Base-by-base conservation (phyloP, 2,797 vertebrate genomes). In the Artibeus lituratus region DNA sequence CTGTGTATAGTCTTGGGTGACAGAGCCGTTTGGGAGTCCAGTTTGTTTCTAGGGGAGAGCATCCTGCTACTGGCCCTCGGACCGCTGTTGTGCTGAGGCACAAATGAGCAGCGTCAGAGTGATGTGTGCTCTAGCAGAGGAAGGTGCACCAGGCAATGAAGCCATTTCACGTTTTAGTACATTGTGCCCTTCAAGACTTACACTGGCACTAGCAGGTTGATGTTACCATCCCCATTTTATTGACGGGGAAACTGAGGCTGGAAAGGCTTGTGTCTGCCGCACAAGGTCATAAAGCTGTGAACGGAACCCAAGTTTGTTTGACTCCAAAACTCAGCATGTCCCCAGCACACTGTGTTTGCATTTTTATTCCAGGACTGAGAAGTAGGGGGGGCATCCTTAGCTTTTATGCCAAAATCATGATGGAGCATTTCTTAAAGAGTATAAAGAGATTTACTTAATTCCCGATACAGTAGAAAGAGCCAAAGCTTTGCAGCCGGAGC, bases 211-310 rank as follows among this genome's bases (percentile, higher is more conserved):
- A 14, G 49, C 72, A 39, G 22, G 22, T 67, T 74, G 57, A 24
- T 62, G 12, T 74, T 44, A 15, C 39, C 19, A 26, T 39, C 21
- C 29, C 19, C 53, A 51, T 84, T 92, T 86, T 82, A 91, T 12
- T 80, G 94, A 51, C 14, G 53, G 89, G 35, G 65, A 97, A 83
- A 95, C 44, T 3, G 55, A 95, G 39, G 39, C 39, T 87, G 14
- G 4, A 37, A 80, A 47, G 44, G 47, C 29, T 73, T 51, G 3
- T 44, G 1, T 87, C 35, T 65, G 2, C 90, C 82, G 37, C 8
- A 72, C 19, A 49, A 42, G n/a, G 32, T 57, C 10, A 11, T 9
- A 92, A 85, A 70, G 62, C 70, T 78, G 10, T 88, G 39, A 51
- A 26, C 70, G 47, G 49, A 55, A 49, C 88, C 11, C 37, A 35